Conservation (phyloP, 2,888 invertebrate genomes). For the Therioaphis trifolii region DNA sequence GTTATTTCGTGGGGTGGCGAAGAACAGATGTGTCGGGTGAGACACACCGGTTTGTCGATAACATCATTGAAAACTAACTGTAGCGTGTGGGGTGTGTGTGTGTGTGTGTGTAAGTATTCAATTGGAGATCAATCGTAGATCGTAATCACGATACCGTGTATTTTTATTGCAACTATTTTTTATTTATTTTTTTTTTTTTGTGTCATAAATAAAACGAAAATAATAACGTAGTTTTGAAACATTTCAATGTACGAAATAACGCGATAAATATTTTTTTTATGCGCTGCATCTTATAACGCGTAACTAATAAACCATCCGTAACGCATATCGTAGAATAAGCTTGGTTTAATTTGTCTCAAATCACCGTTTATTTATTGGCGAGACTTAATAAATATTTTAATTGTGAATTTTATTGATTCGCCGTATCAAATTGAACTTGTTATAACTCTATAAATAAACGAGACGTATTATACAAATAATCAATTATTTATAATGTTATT, state of each 20-base stretch:
- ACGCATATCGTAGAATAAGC: background rate
- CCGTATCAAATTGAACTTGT: background rate
- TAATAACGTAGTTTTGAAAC: conserved; percentile 1
- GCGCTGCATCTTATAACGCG: background rate
- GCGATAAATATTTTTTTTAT: background rate
- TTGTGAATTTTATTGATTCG: background rate
- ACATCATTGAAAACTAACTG: conserved; percentile 27
- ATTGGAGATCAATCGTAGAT: conserved; percentile 28
- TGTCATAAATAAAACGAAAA: conserved; percentile 8
- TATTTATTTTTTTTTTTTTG: background rate
- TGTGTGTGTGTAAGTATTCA: background rate
- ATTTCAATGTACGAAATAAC: background rate
- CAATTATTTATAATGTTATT: too few species aligned
- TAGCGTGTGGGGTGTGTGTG: too few species aligned
- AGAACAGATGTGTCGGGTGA: conserved; percentile 44
- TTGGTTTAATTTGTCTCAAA: background rate
- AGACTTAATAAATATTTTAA: background rate
- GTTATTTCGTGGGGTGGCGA: conserved; percentile 11
- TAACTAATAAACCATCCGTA: background rate
- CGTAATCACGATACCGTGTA: conserved; percentile 5
- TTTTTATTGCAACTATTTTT: too few species aligned
- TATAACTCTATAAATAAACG: background rate
- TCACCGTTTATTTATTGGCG: background rate
- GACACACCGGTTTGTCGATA: conserved; percentile 29
- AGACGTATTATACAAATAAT: background rate